These are phyloP conservation scores for Sebastes oblongus DNA, from an alignment of 2,797 vertebrate genomes.

Conservation along the genomic window DNA sequence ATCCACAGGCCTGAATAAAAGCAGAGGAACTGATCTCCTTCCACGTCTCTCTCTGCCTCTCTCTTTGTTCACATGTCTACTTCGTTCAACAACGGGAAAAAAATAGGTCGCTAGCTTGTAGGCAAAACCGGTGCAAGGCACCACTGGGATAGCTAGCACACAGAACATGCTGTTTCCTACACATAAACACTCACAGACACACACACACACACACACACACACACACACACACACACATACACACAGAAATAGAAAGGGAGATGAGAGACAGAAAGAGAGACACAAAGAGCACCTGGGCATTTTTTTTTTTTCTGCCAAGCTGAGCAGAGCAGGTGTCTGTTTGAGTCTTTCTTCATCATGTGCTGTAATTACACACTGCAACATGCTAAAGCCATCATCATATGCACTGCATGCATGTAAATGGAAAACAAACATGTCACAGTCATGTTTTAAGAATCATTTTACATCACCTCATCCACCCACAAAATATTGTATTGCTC, in stretches of 20 bases:
- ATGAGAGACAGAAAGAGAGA: conserved; percentile 19
- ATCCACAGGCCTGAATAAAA: conserved; percentile 80
- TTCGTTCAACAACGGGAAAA: conserved; percentile 66
- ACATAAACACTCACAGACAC: conserved; percentile 20
- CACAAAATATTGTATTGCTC: not conserved
- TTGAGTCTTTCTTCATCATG: conserved; percentile 20
- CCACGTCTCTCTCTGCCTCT: conserved; percentile 2
- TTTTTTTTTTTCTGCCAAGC: conserved; percentile 32
- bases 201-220: not conserved
- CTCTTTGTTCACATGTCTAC: conserved; percentile 58
- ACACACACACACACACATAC: not conserved
- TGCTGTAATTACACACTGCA: conserved; percentile 38
- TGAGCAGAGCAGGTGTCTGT: conserved; percentile 58
- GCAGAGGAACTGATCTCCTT: conserved; percentile 64
- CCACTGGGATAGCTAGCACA: conserved; percentile 54
- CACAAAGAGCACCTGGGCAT: conserved; percentile 48
- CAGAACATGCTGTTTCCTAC: conserved; percentile 21
- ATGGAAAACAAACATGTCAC: not conserved
- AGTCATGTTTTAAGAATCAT: not conserved
- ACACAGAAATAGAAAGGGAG: not conserved
- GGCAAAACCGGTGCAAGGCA: conserved; percentile 61
- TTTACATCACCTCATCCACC: not conserved
- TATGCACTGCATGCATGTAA: not conserved
- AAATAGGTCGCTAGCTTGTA: conserved; percentile 80
- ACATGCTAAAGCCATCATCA: not conserved